Percentiles rank a stretch among this genome's conserved stretches.
phyloP scores from a whole-genome alignment of 1,140 invertebrate species.

The Ylistrum balloti region DNA sequence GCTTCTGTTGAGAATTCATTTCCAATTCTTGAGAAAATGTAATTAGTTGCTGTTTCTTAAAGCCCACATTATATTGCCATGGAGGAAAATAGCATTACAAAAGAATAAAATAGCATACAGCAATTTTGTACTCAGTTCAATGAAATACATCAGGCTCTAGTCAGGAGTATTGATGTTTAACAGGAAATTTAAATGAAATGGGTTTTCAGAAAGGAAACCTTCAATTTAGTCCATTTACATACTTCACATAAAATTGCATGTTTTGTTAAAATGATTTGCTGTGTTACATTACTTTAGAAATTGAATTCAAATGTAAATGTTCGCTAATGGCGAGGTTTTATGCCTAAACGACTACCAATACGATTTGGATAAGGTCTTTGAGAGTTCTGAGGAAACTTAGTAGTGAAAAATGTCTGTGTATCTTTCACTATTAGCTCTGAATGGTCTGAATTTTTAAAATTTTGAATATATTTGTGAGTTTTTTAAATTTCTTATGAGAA shows the following conservation, averaged over 20 bases:
- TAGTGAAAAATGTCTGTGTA: too few relatives aligned
- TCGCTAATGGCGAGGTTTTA: background rate
- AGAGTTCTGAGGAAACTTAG: too few relatives aligned
- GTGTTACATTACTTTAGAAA: background rate
- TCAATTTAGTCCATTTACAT: background rate
- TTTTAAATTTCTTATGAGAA: too few relatives aligned
- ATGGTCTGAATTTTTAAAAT: too few relatives aligned
- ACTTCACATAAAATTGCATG: background rate
- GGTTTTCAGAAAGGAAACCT: background rate
- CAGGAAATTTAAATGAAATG: background rate
- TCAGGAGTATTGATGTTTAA: background rate
- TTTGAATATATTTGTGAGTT: too few relatives aligned
- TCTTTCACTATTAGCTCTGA: too few relatives aligned
- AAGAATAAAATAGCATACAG: background rate
- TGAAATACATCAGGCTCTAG: background rate
- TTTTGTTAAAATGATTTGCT: background rate
- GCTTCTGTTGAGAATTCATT: background rate
- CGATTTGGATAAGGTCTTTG: background rate
- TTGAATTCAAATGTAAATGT: background rate
- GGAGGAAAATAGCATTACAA: background rate
- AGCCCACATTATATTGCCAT: background rate
- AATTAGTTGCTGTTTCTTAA: background rate
- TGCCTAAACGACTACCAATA: background rate
- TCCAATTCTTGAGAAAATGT: background rate
- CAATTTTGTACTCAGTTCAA: background rate